Conservation (phyloP, 2,888 invertebrate species). For the Ramazzottius varieornatus region DNA sequence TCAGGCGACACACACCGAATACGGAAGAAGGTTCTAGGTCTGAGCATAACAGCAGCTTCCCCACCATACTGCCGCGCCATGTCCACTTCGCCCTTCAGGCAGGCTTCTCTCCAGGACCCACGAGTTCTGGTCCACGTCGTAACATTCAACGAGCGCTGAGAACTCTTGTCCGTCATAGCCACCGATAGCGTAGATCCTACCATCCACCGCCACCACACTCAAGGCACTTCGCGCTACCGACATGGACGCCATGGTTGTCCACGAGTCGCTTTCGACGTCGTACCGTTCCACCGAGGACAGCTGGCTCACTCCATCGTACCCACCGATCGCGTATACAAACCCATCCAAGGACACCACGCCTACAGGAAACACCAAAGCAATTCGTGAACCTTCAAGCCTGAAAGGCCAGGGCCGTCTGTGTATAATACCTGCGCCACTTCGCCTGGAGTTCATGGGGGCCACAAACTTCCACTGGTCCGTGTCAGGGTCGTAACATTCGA, state of each 20-base stretch:
- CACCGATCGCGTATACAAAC: constrained; percentile 71
- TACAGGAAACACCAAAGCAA: constrained; percentile 10
- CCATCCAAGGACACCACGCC: constrained; percentile 56
- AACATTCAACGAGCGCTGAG: constrained; percentile 59
- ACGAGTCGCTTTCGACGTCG: constrained; percentile 50
- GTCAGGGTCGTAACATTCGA: constrained; percentile 78
- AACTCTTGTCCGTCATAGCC: constrained; percentile 68
- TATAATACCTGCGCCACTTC: constrained; percentile 74
- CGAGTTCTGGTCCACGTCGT: constrained; percentile 43
- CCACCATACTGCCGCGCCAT: constrained; percentile 65
- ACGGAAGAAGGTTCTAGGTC: too few relatives aligned
- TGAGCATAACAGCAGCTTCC: constrained; percentile 15
- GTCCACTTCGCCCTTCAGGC: constrained; percentile 61
- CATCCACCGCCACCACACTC: constrained; percentile 56
- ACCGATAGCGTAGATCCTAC: constrained; percentile 64
- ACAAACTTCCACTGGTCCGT: constrained; percentile 61
- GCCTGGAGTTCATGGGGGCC: constrained; percentile 43
- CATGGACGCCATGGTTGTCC: constrained; percentile 50
- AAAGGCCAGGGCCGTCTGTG: too few relatives aligned
- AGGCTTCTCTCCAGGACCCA: constrained; percentile 53
- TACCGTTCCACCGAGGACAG: constrained; percentile 57
- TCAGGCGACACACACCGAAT: too few relatives aligned
- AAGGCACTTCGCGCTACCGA: constrained; percentile 57
- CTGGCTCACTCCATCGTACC: constrained; percentile 62
- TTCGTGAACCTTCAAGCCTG: neutral